phyloP scores from a whole-genome alignment of 2,113 vertebrate genomes.

The Dromas ardeola region DNA sequence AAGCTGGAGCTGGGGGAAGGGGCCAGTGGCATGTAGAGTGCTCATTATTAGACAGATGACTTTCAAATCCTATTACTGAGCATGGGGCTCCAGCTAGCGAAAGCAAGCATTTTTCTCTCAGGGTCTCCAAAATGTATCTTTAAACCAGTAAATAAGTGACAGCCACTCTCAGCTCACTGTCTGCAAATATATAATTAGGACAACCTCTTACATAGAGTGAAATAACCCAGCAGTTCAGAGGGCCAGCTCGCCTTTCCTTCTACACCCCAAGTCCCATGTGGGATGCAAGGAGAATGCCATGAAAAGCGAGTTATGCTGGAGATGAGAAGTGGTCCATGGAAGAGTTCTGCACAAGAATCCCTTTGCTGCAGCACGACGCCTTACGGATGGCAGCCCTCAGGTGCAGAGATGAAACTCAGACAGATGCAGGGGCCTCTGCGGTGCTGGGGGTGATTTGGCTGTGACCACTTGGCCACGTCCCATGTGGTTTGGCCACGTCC shows the following conservation, averaged over 20 bases:
- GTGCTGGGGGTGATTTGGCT: background rate
- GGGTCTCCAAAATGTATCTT: background rate
- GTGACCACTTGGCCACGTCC: background rate
- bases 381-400: accelerated
- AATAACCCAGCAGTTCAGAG: background rate
- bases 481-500: no score
- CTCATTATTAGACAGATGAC: background rate
- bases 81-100: background rate
- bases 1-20: background rate
- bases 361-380: accelerated
- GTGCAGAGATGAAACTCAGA: background rate
- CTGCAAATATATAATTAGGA: background rate
- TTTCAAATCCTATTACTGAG: background rate
- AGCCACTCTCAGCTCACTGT: background rate
- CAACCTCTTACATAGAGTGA: accelerated
- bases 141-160: background rate
- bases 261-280: accelerated
- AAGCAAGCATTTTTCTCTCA: background rate
- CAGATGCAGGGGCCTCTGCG: accelerated
- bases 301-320: accelerated
- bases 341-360: background rate
- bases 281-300: accelerated
- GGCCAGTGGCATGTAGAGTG: background rate
- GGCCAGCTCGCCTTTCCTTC: accelerated
- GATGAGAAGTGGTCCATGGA: accelerated